Base-by-base conservation (phyloP, 1,140 invertebrate species). In the Lamellibrachia luymesi region DNA sequence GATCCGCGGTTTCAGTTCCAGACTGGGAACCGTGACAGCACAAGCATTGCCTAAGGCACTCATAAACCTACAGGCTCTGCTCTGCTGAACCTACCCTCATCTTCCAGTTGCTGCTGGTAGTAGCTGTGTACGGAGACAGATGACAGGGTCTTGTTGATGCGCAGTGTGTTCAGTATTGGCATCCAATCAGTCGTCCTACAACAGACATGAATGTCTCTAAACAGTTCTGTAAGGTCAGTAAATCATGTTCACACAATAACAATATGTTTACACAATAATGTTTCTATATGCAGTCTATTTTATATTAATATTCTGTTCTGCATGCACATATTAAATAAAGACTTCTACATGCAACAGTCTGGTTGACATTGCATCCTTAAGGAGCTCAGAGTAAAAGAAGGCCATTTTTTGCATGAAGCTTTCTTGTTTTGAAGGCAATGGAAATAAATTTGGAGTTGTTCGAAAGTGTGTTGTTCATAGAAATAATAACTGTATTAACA, bases 121-220 rank as follows among this genome's bases (percentile, higher is more conserved):
- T 95, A 95, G 92, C 96, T 96, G 27, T 95, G 92, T 5, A 96
- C 93, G 49, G 95, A 95, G 4, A 96, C 94, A 93, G 95, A 95
- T 93, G 96, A 94, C 25, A 96, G 93, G 91, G 95, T 96, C 93
- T 96, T 96, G 94, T 96, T 96, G 93, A 96, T 96, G 89, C 95
- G 94, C 4, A 96, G 64, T n/a, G 96, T 95, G 93, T 95, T 96
- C 50, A 96, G 92, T 8, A 96, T 95, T 5, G 96, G 96, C 80
- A 94, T 93, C 96, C 96, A 96, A 93, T 96, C 96, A 94, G 94
- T 95, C 2, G 95, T 94, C 92, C 96, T 96, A 94, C 90, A 95
- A 95, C 93, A 51, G 50, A 91, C 10, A 27, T 13, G 90, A 91
- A 91, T 22, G 25, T 8, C 64, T 56, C 13, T 56, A 56, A 56